Percentiles rank a stretch among this genome's conserved stretches.
These are phyloP conservation scores for Diorhabda carinulata DNA, from an alignment of 1,140 invertebrate genomes.

Conservation along the genomic window DNA sequence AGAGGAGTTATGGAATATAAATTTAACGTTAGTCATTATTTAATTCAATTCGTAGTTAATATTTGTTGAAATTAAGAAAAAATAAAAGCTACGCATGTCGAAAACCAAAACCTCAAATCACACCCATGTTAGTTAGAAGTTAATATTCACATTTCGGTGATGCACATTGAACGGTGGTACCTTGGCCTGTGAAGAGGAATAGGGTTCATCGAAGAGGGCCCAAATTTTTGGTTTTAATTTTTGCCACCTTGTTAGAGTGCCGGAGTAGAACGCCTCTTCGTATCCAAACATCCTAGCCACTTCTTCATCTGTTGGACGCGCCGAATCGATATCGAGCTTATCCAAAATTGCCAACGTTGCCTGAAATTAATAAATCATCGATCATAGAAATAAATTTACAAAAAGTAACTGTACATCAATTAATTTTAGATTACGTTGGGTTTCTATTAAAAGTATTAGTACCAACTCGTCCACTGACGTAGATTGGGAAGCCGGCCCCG, in stretches of 20 bases:
- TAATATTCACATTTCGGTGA: slow-evolving; percentile 43
- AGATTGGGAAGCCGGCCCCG: no score
- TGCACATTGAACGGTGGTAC: slow-evolving; percentile 55
- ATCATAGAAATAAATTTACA: no score
- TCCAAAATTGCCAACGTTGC: slow-evolving; percentile 95
- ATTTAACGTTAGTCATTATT: neutral
- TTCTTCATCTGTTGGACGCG: slow-evolving; percentile 95
- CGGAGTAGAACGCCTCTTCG: slow-evolving; percentile 90
- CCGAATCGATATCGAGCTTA: slow-evolving; percentile 90
- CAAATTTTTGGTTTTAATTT: slow-evolving; percentile 94
- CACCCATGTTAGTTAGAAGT: slow-evolving; percentile 30
- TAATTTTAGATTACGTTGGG: no score
- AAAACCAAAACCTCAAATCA: neutral
- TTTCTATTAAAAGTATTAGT: no score
- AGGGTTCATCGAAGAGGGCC: slow-evolving; percentile 98
- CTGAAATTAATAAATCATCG: slow-evolving; percentile 49
- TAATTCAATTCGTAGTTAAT: neutral
- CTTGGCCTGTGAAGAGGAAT: slow-evolving; percentile 94
- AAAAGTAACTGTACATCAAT: no score
- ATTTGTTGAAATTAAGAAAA: neutral
- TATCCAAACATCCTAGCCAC: slow-evolving; percentile 96
- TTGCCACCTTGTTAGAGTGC: slow-evolving; percentile 86
- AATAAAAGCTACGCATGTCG: neutral
- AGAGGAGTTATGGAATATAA: no score
- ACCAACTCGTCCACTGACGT: no score